Evolutionary conservation across 2,113 vertebrate species (phyloP).

Genomic region (Athene cunicularia): DNA sequence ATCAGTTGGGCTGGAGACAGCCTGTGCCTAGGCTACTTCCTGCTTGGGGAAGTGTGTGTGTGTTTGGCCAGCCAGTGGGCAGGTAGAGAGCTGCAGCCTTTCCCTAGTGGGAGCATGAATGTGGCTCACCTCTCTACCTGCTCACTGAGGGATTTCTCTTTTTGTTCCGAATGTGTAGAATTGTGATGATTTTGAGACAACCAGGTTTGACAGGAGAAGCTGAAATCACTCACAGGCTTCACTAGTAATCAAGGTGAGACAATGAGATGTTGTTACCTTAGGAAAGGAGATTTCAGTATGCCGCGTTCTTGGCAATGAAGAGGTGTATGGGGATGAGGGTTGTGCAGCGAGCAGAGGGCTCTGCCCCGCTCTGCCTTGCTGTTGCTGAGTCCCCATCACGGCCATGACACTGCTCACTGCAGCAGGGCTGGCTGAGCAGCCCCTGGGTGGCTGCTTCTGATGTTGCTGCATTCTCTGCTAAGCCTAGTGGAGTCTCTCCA

Average conservation of each 20-base stretch:
- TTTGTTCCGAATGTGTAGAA: not conserved
- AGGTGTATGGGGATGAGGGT: not conserved
- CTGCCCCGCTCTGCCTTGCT: not conserved
- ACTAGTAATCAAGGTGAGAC: not conserved
- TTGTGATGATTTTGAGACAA: not conserved
- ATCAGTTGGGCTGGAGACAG: not conserved
- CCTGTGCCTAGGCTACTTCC: not conserved
- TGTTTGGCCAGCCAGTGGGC: not conserved
- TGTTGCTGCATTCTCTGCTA: rapidly evolving
- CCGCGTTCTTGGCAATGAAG: rapidly evolving
- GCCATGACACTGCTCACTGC: not conserved
- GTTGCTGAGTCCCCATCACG: not conserved
- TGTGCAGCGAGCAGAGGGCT: not conserved
- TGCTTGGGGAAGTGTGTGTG: not conserved
- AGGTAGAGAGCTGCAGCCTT: not conserved
- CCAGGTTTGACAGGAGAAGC: not conserved
- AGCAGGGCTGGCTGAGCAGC: not conserved
- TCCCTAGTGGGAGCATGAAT: not conserved
- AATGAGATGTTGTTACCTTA: not conserved
- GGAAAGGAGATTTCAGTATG: not conserved
- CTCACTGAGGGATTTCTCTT: not conserved
- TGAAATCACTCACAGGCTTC: not conserved
- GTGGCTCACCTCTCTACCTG: not conserved
- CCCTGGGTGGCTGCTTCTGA: not conserved
- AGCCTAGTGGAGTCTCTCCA: not conserved